Evolutionary conservation across 2,888 invertebrate species (phyloP).

Genomic region (Ennomos fuscantarius): DNA sequence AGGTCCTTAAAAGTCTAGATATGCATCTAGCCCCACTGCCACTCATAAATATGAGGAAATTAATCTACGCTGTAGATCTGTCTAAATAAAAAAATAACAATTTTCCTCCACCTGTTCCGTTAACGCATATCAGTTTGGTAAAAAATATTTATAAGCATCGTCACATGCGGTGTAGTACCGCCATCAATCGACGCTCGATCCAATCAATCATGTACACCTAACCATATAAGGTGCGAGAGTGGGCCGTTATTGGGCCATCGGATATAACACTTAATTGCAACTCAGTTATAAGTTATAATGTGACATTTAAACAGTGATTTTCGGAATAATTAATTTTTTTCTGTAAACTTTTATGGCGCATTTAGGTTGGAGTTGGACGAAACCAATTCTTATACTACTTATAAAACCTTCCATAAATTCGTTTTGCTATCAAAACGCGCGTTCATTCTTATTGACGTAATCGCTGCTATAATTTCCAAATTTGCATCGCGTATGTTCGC

Average conservation of each 20-base stretch:
- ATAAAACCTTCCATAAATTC: background rate
- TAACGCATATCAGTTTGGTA: no score
- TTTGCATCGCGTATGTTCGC: conserved; percentile 4
- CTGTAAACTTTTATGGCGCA: no score
- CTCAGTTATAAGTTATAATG: conserved; percentile 3
- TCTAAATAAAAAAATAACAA: no score
- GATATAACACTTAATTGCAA: conserved; percentile 17
- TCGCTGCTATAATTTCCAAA: conserved; percentile 13
- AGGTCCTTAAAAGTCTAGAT: no score
- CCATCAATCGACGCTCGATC: conserved; percentile 1
- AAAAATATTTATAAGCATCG: background rate
- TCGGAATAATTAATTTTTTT: no score
- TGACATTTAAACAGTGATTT: background rate
- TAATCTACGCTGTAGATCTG: no score
- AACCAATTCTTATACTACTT: background rate
- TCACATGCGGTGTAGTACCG: background rate
- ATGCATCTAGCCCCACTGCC: no score
- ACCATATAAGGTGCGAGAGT: conserved; percentile 13
- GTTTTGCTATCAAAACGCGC: background rate
- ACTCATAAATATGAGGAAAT: no score
- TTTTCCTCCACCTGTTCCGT: no score
- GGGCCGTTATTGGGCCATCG: conserved; percentile 15
- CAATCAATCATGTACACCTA: conserved; percentile 22
- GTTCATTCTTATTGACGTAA: conserved; percentile 4
- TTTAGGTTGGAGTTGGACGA: background rate